A percentile compares a stretch with the other conserved stretches of the same genome.
Evolutionary conservation across 2,888 invertebrate genomes (phyloP).

Genomic region (Coenonympha arcania): DNA sequence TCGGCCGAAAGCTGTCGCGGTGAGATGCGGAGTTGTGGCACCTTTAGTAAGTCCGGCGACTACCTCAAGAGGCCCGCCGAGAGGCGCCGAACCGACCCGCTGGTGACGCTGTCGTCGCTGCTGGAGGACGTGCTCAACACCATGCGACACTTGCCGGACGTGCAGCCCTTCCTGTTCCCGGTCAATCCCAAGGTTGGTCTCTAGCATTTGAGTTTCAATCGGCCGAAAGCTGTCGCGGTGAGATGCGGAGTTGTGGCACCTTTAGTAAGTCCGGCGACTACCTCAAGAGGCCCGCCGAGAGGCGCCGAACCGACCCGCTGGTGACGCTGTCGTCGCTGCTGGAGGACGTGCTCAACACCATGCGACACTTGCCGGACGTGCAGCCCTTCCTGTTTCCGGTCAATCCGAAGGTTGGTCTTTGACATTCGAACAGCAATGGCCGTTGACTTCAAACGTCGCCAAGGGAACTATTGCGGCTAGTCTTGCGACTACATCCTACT

Average conservation of each 20-base stretch:
- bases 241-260: constrained; percentile 57
- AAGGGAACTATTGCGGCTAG: constrained; percentile 81
- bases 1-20: constrained; percentile 87
- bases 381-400: constrained; percentile 96
- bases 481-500: constrained; percentile 82
- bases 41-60: constrained; percentile 76
- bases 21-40: constrained; percentile 62
- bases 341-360: constrained; percentile 92
- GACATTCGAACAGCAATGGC: constrained; percentile 77
- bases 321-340: constrained; percentile 94
- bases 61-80: constrained; percentile 83
- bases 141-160: constrained; percentile 92
- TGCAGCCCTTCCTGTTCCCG: constrained; percentile 93
- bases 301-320: constrained; percentile 95
- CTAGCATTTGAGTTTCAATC: constrained; percentile 73
- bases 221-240: constrained; percentile 84
- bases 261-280: constrained; percentile 81
- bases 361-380: constrained; percentile 92
- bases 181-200: constrained; percentile 88
- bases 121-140: constrained; percentile 94
- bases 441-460: constrained; percentile 86
- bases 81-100: constrained; percentile 93
- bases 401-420: constrained; percentile 82
- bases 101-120: constrained; percentile 93
- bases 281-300: constrained; percentile 78